Evolutionary conservation across 1,140 invertebrate genomes (phyloP).

Genomic region (Eufriesea mexicana): DNA sequence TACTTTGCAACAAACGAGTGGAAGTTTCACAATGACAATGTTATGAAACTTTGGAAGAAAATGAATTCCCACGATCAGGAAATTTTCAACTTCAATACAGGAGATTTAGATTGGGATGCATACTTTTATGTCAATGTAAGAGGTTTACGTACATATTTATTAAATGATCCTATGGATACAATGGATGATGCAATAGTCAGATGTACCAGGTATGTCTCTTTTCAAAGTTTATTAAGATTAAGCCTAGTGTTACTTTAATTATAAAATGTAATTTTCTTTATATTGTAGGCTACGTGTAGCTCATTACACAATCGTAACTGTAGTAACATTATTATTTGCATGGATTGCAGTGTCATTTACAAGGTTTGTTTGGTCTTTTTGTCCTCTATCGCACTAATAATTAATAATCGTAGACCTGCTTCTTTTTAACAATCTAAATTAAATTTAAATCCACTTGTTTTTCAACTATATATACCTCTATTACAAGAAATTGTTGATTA

Average conservation of each 20-base stretch:
- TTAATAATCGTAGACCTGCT: background rate
- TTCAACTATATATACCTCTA: background rate
- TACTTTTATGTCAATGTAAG: conserved; percentile 79
- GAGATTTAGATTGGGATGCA: conserved; percentile 78
- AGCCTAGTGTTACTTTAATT: background rate
- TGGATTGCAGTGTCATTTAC: conserved; percentile 37
- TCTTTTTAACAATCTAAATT: background rate
- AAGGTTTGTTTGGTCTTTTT: conserved; percentile 25
- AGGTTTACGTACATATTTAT: conserved; percentile 80
- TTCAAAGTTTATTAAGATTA: background rate
- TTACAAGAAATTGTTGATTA: background rate
- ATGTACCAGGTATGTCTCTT: conserved; percentile 64
- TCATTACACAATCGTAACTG: conserved; percentile 56
- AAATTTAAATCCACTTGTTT: background rate
- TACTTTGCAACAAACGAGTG: conserved; percentile 85
- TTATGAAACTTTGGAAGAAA: conserved; percentile 80
- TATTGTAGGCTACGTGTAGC: conserved; percentile 53
- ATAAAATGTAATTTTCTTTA: conserved; percentile 15
- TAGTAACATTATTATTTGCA: conserved; percentile 19
- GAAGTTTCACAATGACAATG: conserved; percentile 84
- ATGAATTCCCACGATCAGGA: conserved; percentile 80
- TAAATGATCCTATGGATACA: conserved; percentile 80
- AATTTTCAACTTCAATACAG: conserved; percentile 80
- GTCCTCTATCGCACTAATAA: conserved; percentile 1
- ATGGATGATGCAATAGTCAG: conserved; percentile 63